Evolutionary conservation across 2,113 vertebrate species (phyloP).

Genomic region (Pollachius pollachius): DNA sequence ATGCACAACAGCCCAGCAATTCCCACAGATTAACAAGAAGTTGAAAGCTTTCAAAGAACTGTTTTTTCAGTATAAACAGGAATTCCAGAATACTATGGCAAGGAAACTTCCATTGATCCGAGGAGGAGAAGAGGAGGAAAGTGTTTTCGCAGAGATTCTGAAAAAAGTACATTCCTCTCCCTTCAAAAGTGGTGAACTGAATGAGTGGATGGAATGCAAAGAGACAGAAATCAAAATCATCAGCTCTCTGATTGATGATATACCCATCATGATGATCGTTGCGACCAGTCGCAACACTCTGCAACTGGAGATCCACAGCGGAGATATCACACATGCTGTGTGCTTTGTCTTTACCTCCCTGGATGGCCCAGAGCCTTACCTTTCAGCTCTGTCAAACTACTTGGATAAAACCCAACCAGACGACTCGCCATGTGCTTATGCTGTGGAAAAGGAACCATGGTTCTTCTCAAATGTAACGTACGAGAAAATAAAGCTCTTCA

Average conservation of each 20-base stretch:
- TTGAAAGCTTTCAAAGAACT: slow-evolving; percentile 9
- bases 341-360: slow-evolving; percentile 50
- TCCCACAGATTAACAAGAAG: slow-evolving; percentile 44
- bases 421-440: neutral
- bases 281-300: neutral
- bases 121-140: slow-evolving; percentile 38
- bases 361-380: slow-evolving; percentile 20
- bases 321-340: slow-evolving; percentile 4
- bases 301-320: neutral
- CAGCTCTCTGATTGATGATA: slow-evolving; percentile 2
- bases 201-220: slow-evolving; percentile 39
- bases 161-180: slow-evolving; percentile 3
- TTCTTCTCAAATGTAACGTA: neutral
- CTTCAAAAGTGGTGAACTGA: neutral
- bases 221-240: slow-evolving; percentile 31
- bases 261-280: no score
- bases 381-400: slow-evolving; percentile 22
- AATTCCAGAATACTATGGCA: slow-evolving; percentile 5
- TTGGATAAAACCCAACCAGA: slow-evolving; percentile 3
- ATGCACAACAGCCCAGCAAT: slow-evolving; percentile 12
- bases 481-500: slow-evolving; percentile 26
- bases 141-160: slow-evolving; percentile 23
- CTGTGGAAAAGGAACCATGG: slow-evolving; percentile 37
- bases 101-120: slow-evolving; percentile 44
- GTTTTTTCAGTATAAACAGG: slow-evolving; percentile 26